Evolutionary conservation across 2,113 vertebrate species (phyloP).

Genomic region (Cynoglossus semilaevis): DNA sequence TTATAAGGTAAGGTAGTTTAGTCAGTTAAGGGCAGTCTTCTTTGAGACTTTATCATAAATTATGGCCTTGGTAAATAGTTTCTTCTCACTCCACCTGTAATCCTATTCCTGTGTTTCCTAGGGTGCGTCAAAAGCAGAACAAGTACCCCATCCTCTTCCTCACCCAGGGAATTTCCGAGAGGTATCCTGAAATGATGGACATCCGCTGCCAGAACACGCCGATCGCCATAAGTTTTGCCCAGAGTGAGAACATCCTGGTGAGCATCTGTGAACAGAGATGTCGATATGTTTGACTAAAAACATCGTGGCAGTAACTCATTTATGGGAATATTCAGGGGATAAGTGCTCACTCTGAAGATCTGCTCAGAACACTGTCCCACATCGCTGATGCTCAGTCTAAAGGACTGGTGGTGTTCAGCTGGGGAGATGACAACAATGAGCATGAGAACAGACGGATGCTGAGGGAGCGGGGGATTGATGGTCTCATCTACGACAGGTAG

Average conservation of each 20-base stretch:
- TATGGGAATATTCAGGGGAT: conserved; percentile 86
- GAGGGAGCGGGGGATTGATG: conserved; percentile 87
- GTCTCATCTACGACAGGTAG: conserved; percentile 95
- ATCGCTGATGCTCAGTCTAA: conserved; percentile 86
- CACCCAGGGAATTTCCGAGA: conserved; percentile 88
- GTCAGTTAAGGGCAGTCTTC: neutral
- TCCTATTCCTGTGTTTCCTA: conserved; percentile 44
- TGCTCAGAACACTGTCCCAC: conserved; percentile 82
- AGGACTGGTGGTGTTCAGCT: conserved; percentile 93
- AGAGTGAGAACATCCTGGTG: conserved; percentile 95
- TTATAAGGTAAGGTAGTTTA: neutral
- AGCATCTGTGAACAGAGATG: conserved; percentile 36
- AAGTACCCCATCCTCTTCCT: conserved; percentile 96
- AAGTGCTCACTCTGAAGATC: conserved; percentile 90
- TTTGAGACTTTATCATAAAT: no score
- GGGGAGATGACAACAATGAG: conserved; percentile 95
- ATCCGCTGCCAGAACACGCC: conserved; percentile 88
- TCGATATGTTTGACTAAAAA: neutral
- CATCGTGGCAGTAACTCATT: no score
- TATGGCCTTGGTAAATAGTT: no score
- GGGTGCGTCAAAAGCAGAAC: conserved; percentile 96
- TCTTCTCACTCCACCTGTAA: neutral
- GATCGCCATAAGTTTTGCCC: conserved; percentile 93
- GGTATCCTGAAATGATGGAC: conserved; percentile 94
- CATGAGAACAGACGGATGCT: conserved; percentile 86